A percentile compares a stretch with the other conserved stretches of the same genome.
These are phyloP conservation scores for Enteromius anoplus DNA, from an alignment of 2,797 vertebrate species.

Conservation along the genomic window DNA sequence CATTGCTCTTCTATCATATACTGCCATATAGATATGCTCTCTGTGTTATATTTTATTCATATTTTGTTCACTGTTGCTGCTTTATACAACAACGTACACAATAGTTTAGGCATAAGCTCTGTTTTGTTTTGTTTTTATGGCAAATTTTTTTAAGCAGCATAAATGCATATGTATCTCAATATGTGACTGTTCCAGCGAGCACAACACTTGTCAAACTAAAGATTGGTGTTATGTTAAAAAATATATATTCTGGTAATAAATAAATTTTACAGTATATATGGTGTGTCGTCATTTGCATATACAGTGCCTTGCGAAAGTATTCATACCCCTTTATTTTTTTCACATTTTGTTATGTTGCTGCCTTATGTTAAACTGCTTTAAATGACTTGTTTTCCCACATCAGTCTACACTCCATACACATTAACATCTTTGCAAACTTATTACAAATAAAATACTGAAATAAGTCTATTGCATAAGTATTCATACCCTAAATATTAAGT, in stretches of 20 bases:
- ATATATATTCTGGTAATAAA: slow-evolving; percentile 30
- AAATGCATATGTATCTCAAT: slow-evolving; percentile 9
- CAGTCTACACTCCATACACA: too few relatives aligned
- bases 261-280: not conserved
- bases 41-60: slow-evolving; percentile 20
- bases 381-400: too few relatives aligned
- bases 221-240: slow-evolving; percentile 1
- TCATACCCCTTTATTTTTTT: too few relatives aligned
- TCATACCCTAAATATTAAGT: too few relatives aligned
- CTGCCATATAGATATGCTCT: not conserved
- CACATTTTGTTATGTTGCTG: too few relatives aligned
- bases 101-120: slow-evolving; percentile 12
- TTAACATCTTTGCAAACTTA: too few relatives aligned
- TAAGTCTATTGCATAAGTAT: too few relatives aligned
- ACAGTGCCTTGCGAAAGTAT: too few relatives aligned
- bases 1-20: slow-evolving; percentile 18
- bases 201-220: slow-evolving; percentile 7
- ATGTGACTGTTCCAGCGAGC: not conserved
- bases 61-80: not conserved
- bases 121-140: not conserved
- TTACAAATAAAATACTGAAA: too few relatives aligned
- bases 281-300: not conserved
- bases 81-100: slow-evolving; percentile 26
- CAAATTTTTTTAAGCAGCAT: slow-evolving; percentile 6
- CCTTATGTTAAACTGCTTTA: too few relatives aligned